Evolutionary conservation across 35 echinoderm and acorn worm species (phyloP).

Genomic region (Strongylocentrotus purpuratus): DNA sequence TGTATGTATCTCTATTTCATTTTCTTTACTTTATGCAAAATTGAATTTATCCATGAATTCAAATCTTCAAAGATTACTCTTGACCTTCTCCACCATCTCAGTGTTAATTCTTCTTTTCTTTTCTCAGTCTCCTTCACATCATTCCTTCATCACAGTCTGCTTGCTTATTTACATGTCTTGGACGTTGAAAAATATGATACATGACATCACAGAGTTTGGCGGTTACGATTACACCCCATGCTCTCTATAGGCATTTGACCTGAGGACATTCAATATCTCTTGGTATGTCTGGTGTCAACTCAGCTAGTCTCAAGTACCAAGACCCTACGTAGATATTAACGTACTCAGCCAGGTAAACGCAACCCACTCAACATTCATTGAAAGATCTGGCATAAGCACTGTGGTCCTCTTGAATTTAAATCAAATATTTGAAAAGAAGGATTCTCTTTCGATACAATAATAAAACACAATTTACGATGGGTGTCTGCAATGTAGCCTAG

Average conservation of each 20-base stretch:
- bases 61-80: background rate
- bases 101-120: too few relatives aligned
- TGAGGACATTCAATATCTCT: background rate
- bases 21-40: too few relatives aligned
- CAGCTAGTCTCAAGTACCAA: background rate
- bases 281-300: background rate
- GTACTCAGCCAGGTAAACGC: background rate
- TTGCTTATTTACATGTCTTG: background rate
- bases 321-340: background rate
- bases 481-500: background rate
- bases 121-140: background rate
- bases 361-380: background rate
- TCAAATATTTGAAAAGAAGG: background rate
- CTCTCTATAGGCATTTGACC: slow-evolving; percentile 9
- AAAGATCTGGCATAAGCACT: background rate
- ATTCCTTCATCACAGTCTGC: background rate
- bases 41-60: background rate
- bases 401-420: background rate
- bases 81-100: background rate
- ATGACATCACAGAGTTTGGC: slow-evolving; percentile 16
- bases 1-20: too few relatives aligned
- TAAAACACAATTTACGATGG: background rate
- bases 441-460: background rate
- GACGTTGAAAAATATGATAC: background rate
- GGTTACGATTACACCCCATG: background rate